Percentiles rank a stretch among this genome's conserved stretches.
phyloP scores from a whole-genome alignment of 2,797 vertebrate species.

The Picus viridis region DNA sequence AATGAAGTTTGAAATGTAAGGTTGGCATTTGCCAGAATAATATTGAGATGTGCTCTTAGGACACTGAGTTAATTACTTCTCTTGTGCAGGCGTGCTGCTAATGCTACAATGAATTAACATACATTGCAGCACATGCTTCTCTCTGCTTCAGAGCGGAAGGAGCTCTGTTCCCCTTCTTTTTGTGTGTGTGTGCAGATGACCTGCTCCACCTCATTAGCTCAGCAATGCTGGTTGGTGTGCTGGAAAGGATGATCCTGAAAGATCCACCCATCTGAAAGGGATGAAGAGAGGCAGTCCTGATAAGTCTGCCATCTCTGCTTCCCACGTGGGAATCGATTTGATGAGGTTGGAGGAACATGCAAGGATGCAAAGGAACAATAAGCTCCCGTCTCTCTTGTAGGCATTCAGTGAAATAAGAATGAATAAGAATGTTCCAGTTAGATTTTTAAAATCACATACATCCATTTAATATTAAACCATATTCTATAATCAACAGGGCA shows the following conservation, averaged over 20 bases:
- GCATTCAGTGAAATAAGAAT: neutral
- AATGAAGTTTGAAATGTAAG: neutral
- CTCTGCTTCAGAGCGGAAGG: neutral
- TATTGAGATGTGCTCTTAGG: neutral
- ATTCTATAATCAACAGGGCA: neutral
- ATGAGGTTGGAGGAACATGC: neutral
- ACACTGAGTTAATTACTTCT: neutral
- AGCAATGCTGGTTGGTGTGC: neutral
- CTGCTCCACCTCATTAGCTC: conserved; percentile 55
- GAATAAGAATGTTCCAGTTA: neutral
- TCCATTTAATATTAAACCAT: neutral
- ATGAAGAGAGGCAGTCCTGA: neutral
- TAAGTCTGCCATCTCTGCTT: neutral
- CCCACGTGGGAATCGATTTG: fast-evolving
- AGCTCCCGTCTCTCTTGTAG: neutral
- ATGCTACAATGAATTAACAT: neutral
- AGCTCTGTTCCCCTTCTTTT: neutral
- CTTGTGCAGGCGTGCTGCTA: neutral
- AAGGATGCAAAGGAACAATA: neutral
- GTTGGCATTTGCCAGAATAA: neutral
- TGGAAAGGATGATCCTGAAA: conserved; percentile 19
- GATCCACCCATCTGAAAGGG: conserved; percentile 51
- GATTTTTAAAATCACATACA: neutral
- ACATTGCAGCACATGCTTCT: neutral
- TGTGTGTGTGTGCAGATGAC: conserved; percentile 32